Conservation (phyloP, 2,888 invertebrate genomes). For the Gymnosoma rotundatum region DNA sequence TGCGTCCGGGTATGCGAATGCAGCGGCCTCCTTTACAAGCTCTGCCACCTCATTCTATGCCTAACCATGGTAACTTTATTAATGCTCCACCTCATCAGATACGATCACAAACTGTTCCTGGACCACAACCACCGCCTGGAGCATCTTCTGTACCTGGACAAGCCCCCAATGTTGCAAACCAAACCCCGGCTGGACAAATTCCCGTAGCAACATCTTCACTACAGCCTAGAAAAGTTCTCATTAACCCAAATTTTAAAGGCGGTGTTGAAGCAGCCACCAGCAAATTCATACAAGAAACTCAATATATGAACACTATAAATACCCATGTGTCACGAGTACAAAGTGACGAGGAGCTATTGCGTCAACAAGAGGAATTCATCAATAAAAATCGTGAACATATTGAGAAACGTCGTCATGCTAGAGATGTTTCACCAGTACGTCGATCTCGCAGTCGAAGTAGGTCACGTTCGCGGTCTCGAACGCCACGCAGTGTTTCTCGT, state of each 20-base stretch:
- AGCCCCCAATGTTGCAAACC: conserved; percentile 51
- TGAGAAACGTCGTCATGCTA: conserved; percentile 81
- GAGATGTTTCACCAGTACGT: conserved; percentile 77
- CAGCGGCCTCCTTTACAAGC: conserved; percentile 83
- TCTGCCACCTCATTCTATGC: conserved; percentile 70
- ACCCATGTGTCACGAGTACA: conserved; percentile 75
- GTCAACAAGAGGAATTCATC: conserved; percentile 82
- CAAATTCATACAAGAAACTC: conserved; percentile 82
- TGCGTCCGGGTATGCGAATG: conserved; percentile 81
- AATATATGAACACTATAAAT: conserved; percentile 80
- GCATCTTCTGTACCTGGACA: conserved; percentile 63
- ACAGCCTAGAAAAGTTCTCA: conserved; percentile 79
- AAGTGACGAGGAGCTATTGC: conserved; percentile 81
- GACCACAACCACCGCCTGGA: conserved; percentile 64
- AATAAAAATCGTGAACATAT: conserved; percentile 82
- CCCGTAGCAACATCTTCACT: conserved; percentile 58
- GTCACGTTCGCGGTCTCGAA: conserved; percentile 69
- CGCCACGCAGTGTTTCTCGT: conserved; percentile 78
- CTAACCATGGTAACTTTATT: conserved; percentile 73
- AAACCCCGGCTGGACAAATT: conserved; percentile 55
- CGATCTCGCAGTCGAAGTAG: conserved; percentile 76
- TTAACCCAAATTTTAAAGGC: conserved; percentile 82
- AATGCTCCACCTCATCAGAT: conserved; percentile 75
- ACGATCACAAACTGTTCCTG: conserved; percentile 72
- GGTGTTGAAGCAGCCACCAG: conserved; percentile 82